Base-by-base conservation (phyloP, 2,113 vertebrate genomes). In the Pogona vitticeps region DNA sequence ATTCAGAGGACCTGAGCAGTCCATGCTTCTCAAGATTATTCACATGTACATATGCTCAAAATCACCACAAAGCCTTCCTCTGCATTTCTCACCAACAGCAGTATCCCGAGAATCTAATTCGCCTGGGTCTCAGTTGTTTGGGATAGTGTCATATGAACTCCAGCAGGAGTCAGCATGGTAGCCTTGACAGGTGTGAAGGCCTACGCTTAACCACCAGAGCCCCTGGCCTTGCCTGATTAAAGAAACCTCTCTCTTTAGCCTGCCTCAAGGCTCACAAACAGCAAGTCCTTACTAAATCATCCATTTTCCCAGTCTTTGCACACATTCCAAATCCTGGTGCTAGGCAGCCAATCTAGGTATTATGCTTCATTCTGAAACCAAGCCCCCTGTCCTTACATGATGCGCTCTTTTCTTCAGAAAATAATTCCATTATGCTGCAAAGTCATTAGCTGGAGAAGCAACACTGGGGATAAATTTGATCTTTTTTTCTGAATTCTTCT, bases 401-500 rank as follows among this genome's bases (percentile, higher is more conserved):
- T 70, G 8, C 21, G 65, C 52, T 28, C 42, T 28, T 67, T 5
- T 42, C 90, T 90, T 85, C 20, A 59, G 52, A 31, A 85, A 52
- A 73, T 76, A n/a, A 90, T 1, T 89, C 67, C 6, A 56, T 6
- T 38, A 31, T 68, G 23, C 81, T 6, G 3, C 79, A 88, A 88
- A 90, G 79, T 59, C 80, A 80, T 36, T 36, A 58, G 26, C 59
- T 58, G 76, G 46, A 61, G 88, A 1, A 84, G 59, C 31, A 76
- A 82, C 83, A 4, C 18, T 36, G 38, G 77, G 67, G 89, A 85
- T 80, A n/a, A 76, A 81, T 91, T 86, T 2, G 1, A 40, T 26
- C 7, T 89, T 76, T 76, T 76, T 85, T 6, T 85, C 82, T 90
- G 59, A 26, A 56, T 81, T 33, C 46, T 38, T 79, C 92, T 73